Conservation (phyloP, 1,140 invertebrate genomes). For the Neodiprion virginianus region DNA sequence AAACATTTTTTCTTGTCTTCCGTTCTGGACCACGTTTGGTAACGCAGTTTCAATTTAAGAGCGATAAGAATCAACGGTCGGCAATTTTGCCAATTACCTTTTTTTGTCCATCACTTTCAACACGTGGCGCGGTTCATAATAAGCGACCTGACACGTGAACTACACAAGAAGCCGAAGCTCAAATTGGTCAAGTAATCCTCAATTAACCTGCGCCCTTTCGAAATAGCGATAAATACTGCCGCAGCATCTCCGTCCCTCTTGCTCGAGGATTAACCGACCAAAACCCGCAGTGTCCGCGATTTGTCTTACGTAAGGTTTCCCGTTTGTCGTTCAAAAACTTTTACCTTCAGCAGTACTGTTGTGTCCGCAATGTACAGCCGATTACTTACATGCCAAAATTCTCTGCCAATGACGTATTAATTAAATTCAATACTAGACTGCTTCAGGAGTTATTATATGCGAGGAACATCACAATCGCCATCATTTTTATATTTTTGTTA, state of each 20-base stretch:
- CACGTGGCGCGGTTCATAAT: too few relatives aligned
- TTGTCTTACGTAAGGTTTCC: constrained; percentile 8
- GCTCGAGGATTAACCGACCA: neutral
- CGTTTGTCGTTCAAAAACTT: neutral
- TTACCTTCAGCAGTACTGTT: neutral
- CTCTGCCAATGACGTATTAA: neutral
- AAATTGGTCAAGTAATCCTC: constrained; percentile 37
- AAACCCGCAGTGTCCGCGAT: neutral
- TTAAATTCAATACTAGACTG: neutral
- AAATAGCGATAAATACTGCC: constrained; percentile 34
- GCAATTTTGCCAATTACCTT: neutral
- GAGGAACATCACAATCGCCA: too few relatives aligned
- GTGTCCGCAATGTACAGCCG: neutral
- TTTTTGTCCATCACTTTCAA: neutral
- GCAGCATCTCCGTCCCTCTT: neutral
- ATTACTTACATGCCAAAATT: neutral
- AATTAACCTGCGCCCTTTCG: constrained; percentile 37
- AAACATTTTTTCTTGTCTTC: too few relatives aligned
- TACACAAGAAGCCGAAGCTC: neutral
- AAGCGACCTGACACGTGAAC: too few relatives aligned
- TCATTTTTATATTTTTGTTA: too few relatives aligned
- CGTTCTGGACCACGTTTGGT: too few relatives aligned
- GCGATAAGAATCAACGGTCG: neutral
- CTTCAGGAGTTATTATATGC: too few relatives aligned
- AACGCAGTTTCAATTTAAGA: too few relatives aligned